Conservation (phyloP, 2,113 vertebrate species). For the Aptenodytes patagonicus region DNA sequence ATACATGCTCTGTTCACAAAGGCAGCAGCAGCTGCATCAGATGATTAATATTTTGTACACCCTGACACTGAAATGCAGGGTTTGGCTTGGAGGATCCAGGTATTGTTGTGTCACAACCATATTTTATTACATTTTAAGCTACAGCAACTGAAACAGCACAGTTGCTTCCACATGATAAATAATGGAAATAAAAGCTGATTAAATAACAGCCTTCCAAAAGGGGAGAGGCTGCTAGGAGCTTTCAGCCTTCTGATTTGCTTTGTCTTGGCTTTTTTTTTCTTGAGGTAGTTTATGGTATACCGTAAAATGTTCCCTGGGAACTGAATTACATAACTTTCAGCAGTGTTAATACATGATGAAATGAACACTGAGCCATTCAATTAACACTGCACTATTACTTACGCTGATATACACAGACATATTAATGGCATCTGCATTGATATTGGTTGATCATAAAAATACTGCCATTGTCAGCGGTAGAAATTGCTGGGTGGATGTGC, state of each 20-base stretch:
- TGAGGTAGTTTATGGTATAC: background rate
- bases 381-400: background rate
- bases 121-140: background rate
- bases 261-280: background rate
- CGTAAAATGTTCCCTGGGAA: slow-evolving; percentile 5
- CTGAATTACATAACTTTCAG: background rate
- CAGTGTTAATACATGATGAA: background rate
- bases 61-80: slow-evolving; percentile 12
- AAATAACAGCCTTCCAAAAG: slow-evolving; percentile 37
- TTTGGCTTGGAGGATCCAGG: background rate
- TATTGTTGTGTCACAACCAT: background rate
- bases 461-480: background rate
- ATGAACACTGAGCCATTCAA: slow-evolving; percentile 4
- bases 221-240: background rate
- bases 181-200: slow-evolving; percentile 58
- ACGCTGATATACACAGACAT: background rate
- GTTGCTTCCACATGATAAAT: slow-evolving; percentile 22
- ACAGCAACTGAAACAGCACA: background rate
- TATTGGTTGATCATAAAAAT: background rate
- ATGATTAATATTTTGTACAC: slow-evolving; percentile 15
- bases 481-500: background rate
- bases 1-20: slow-evolving; percentile 36
- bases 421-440: background rate
- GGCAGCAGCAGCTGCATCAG: background rate
- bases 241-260: slow-evolving; percentile 22